Evolutionary conservation across 2,888 invertebrate species (phyloP), one percentile per base, ranked within the genome.

Genomic region (Cryptocephalus primarius): DNA sequence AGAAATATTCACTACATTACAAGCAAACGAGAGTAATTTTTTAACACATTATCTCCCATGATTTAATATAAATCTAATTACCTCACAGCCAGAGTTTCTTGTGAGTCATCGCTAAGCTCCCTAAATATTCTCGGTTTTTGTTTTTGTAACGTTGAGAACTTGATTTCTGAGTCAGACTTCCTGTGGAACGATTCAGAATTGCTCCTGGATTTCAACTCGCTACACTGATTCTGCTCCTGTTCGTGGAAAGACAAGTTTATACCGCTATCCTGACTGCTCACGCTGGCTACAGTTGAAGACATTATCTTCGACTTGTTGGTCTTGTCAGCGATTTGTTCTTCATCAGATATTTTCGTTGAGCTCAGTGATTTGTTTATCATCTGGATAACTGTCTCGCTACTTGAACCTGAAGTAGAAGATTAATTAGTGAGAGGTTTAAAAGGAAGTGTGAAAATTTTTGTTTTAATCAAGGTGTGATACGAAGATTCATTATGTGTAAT

Each of bases 251-350:
- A 79, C 68, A 85, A 72, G 62, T 85, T 85, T 47, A 86, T 85
- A 1, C 85, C 85, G 57, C 85, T 85, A 63, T 86, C 86, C 64
- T 85, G 85, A 6, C 84, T 85, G 59, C 85, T 84, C 44, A 82
- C 76, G 45, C 83, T 82, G 48, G 80, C 79, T 43, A 82, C 80
- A 57, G 80, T 77, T 49, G 81, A 80, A 31, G 74, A 73, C 57
- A 79, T 76, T 49, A 80, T 75, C 50, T 72, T 71, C 59, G 73
- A 76, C 71, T 72, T 69, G 59, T 70, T 65, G 12, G 65, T 64
- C 52, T 65, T 64, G 1, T 64, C 63, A 9, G 55, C 51, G 33
- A 40, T 48, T 10, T 55, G 51, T 48, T 80, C 80, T n/a, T 79
- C 79, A 43, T 80, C 81, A 6, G 76, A 75, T 39, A 78, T 57